Conservation (phyloP, 2,888 invertebrate species). For the Prostheceraeus crozeri region DNA sequence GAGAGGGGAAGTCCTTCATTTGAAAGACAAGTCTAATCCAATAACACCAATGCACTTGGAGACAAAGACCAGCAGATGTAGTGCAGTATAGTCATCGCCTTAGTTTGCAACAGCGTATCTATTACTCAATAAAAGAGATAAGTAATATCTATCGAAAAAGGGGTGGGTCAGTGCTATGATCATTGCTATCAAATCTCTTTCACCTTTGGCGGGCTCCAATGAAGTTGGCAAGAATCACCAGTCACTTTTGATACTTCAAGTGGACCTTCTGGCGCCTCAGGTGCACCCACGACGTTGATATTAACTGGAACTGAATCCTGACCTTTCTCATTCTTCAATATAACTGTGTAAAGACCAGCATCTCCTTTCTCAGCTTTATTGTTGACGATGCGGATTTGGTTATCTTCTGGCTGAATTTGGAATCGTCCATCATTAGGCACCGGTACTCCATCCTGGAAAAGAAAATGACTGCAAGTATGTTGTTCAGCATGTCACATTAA, state of each 20-base stretch:
- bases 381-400: constrained; percentile 50
- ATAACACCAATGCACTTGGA: too few species aligned
- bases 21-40: too few species aligned
- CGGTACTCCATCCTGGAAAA: constrained; percentile 68
- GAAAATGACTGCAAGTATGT: too few species aligned
- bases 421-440: constrained; percentile 69
- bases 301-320: constrained; percentile 83
- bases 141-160: too few species aligned
- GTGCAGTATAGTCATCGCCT: too few species aligned
- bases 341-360: constrained; percentile 83
- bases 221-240: constrained; percentile 83
- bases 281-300: constrained; percentile 65
- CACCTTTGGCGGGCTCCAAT: constrained; percentile 59
- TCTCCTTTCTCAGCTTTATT: constrained; percentile 81
- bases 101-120: too few species aligned
- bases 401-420: constrained; percentile 62
- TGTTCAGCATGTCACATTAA: too few species aligned
- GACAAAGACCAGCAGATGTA: too few species aligned
- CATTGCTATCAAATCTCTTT: too few species aligned
- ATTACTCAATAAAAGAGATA: too few species aligned
- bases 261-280: constrained; percentile 80
- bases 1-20: too few species aligned
- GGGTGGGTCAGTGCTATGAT: too few species aligned
- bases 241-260: constrained; percentile 83
- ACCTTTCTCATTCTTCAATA: constrained; percentile 78